Conservation (phyloP, 2,797 vertebrate genomes). For the Labeo calbasu region DNA sequence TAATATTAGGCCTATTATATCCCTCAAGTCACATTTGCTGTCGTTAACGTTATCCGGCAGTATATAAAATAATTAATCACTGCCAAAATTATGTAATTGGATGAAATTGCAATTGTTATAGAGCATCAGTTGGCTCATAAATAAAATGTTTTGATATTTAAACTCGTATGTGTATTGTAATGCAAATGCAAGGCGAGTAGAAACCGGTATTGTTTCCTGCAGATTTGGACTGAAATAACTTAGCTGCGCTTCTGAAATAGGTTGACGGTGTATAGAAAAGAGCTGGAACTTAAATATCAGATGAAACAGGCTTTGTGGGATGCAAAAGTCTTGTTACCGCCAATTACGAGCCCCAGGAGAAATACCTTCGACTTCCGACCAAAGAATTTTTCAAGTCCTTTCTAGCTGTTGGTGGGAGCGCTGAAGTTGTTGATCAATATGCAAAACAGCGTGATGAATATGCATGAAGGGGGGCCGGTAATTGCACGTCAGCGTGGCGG, state of each 20-base stretch:
- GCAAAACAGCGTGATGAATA: conserved; percentile 98
- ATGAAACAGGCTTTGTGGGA: conserved; percentile 36
- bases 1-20: not conserved
- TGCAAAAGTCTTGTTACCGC: conserved; percentile 26
- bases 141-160: conserved; percentile 13
- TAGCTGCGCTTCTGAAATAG: not conserved
- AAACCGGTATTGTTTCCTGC: not conserved
- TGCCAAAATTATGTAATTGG: not conserved
- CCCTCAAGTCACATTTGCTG: not conserved
- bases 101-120: not conserved
- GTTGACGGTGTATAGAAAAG: not conserved
- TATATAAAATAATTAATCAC: not conserved
- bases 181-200: conserved; percentile 1
- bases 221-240: conserved; percentile 14
- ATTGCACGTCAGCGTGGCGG: conserved; percentile 98
- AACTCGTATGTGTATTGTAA: not conserved
- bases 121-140: not conserved
- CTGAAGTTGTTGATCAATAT: conserved; percentile 92
- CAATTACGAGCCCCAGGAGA: conserved; percentile 53
- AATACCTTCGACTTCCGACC: conserved; percentile 65
- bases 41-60: too few relatives aligned
- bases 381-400: conserved; percentile 61
- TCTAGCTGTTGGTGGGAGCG: conserved; percentile 52
- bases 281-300: conserved; percentile 20
- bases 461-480: conserved; percentile 97